Conservation (phyloP, 2,797 vertebrate genomes). For the Pogoniulus pusillus region DNA sequence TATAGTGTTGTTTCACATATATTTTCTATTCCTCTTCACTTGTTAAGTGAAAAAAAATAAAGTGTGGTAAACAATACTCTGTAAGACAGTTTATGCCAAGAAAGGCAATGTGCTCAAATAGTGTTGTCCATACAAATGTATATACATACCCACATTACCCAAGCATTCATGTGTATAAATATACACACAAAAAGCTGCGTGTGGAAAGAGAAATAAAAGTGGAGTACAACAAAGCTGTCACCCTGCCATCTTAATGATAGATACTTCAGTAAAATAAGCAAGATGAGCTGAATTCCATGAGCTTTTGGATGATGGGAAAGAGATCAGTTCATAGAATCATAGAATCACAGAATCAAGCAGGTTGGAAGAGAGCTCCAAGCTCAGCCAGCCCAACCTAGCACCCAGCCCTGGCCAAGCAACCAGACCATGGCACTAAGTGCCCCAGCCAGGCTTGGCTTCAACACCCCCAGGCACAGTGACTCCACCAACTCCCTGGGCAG, state of each 20-base stretch:
- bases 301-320: slow-evolving; percentile 32
- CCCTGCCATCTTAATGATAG: slow-evolving; percentile 24
- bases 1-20: neutral
- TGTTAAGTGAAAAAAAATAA: neutral
- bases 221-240: slow-evolving; percentile 39
- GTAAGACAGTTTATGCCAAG: neutral
- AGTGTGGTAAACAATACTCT: neutral
- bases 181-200: neutral
- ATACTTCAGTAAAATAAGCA: slow-evolving; percentile 44
- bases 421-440: no score
- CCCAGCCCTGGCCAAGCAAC: no score
- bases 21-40: neutral
- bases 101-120: neutral
- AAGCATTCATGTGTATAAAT: neutral
- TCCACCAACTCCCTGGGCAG: no score
- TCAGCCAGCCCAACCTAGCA: no score
- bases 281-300: neutral
- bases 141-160: neutral
- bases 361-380: no score
- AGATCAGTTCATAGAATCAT: slow-evolving; percentile 45
- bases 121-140: neutral
- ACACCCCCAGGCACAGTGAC: no score
- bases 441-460: no score
- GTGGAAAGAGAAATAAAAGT: slow-evolving; percentile 45
- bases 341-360: no score